Percentiles rank a stretch among this genome's conserved stretches.
Evolutionary conservation across 2,113 vertebrate species (phyloP).

Genomic region (Actinemys pallida): DNA sequence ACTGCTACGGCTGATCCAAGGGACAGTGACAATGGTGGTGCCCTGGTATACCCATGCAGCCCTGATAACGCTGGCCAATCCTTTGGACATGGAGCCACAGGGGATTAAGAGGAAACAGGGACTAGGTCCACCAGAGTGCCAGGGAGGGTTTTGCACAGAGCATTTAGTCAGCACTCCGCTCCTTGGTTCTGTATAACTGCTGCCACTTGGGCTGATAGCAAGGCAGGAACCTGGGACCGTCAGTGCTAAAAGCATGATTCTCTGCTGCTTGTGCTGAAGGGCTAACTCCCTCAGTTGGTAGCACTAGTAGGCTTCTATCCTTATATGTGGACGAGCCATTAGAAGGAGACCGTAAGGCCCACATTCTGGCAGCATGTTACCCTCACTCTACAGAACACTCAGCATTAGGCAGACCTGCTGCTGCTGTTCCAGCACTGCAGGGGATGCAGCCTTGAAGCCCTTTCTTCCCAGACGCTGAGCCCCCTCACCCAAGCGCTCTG

Average conservation of each 20-base stretch:
- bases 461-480: fast-evolving
- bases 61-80: neutral
- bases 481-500: neutral
- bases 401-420: neutral
- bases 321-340: neutral
- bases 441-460: neutral
- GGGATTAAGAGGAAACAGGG: neutral
- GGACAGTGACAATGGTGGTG: neutral
- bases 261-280: neutral
- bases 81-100: neutral
- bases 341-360: neutral
- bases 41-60: neutral
- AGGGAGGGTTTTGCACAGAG: neutral
- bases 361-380: neutral
- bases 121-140: neutral
- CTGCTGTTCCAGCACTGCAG: neutral
- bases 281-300: neutral
- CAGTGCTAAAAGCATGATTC: neutral
- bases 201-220: neutral
- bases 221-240: neutral
- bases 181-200: neutral
- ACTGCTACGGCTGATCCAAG: neutral
- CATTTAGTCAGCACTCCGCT: too few relatives aligned
- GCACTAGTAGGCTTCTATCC: neutral
- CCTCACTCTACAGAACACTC: neutral